Base-by-base conservation (phyloP, 2,113 vertebrate species). In the Gopherus evgoodei region DNA sequence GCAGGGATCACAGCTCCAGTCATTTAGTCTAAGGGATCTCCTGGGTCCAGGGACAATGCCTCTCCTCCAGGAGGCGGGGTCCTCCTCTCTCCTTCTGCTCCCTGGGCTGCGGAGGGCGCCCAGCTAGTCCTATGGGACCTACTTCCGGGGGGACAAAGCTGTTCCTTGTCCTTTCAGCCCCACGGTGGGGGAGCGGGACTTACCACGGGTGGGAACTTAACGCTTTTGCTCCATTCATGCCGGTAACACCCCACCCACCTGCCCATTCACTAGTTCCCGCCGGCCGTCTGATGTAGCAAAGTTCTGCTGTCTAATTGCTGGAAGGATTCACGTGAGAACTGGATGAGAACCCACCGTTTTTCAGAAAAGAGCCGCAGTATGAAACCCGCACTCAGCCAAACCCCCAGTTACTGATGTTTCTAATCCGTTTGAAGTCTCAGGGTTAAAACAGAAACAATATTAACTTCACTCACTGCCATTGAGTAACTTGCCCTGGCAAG, bases 171-270 rank as follows among this genome's bases (percentile, higher is more conserved):
- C 56, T 57, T 11, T 31, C 59, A 31, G 59, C 29, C 27, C 35
- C 62, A 8, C n/a, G 35, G 35, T 2, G 62, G 19, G 35, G 14
- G 13, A 9, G 62, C 35, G 17, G n/a, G 9, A 72, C 9, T 38
- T 38, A 21, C 65, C n/a, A 10, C 8, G n/a, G 5, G 19, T 72
- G 65, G 65, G n/a, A 38, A 38, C 9, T 11, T 9, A 10, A n/a
- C 17, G 17, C 65, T 69, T 69, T 69, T 19, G 16, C 65, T 69
- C 35, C 65, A 35, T 65, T 22, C 65, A 19, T 72, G 35, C 65
- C 4, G 4, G 19, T n/a, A 13, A 12, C 9, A 11, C 11, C 35
- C 65, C 16, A 5, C 31, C 14, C 31, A 3, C 4, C 4, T 35
- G 16, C 31, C 62, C 6, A 17, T 16, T 72, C 65, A 72, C 5